Percentiles rank a stretch among this genome's conserved stretches.
These are phyloP conservation scores for Anisognathus igniventris DNA, from an alignment of 2,797 vertebrate species.

Conservation along the genomic window DNA sequence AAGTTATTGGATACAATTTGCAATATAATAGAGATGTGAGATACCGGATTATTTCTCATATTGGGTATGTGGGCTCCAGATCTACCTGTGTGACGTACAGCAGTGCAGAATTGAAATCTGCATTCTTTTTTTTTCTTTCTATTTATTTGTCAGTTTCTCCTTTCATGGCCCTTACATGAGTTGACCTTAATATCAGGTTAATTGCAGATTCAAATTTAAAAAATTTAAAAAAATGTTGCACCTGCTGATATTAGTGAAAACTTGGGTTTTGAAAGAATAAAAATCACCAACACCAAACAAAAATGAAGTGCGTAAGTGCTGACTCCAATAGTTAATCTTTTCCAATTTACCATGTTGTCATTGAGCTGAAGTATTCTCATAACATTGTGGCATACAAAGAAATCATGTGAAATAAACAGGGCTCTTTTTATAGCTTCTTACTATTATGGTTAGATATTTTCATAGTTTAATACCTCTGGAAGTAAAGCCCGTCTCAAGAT, in stretches of 20 bases:
- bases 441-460: slow-evolving; percentile 61
- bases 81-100: neutral
- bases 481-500: slow-evolving; percentile 46
- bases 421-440: slow-evolving; percentile 65
- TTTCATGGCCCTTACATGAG: neutral
- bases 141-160: neutral
- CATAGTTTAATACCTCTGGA: slow-evolving; percentile 64
- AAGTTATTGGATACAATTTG: neutral
- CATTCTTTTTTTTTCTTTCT: neutral
- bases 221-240: accelerated
- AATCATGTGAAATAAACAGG: slow-evolving; percentile 62
- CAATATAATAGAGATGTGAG: neutral
- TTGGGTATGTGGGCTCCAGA: neutral
- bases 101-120: neutral
- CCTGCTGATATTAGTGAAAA: neutral
- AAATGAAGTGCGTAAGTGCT: neutral
- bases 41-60: neutral
- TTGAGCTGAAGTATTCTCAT: slow-evolving; percentile 40
- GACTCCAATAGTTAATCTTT: slow-evolving; percentile 28
- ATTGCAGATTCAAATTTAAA: neutral
- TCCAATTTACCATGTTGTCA: slow-evolving; percentile 33
- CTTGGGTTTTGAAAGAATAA: neutral
- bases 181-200: neutral
- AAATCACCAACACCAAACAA: neutral
- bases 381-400: slow-evolving; percentile 22